These are phyloP conservation scores for Drosophila setifemur DNA, from an alignment of 1,140 invertebrate genomes.

Conservation along the genomic window DNA sequence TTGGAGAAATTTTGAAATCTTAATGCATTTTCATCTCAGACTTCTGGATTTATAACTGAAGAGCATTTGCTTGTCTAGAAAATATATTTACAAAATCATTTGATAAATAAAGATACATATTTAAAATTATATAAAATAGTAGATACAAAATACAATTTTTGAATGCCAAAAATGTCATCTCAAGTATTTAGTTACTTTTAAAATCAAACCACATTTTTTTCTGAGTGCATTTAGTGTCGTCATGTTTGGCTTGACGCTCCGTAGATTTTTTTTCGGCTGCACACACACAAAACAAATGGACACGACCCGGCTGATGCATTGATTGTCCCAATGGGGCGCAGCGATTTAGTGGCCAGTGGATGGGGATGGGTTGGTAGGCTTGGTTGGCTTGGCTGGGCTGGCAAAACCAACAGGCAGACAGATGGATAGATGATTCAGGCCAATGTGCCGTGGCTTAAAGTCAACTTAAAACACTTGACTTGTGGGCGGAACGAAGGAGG, in stretches of 20 bases:
- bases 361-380: no score
- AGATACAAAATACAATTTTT: no score
- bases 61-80: no score
- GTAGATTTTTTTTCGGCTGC: slow-evolving; percentile 63
- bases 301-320: slow-evolving; percentile 48
- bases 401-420: neutral
- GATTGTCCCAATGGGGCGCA: neutral
- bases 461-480: slow-evolving; percentile 35
- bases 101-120: no score
- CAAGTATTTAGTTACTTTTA: no score
- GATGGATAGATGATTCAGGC: neutral
- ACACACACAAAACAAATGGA: slow-evolving; percentile 59
- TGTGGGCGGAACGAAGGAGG: slow-evolving; percentile 1
- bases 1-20: no score
- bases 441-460: slow-evolving; percentile 25
- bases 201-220: neutral
- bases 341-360: neutral
- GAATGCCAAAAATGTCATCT: no score
- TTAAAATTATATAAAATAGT: no score
- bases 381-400: no score
- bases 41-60: no score
- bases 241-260: slow-evolving; percentile 79
- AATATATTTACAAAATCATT: no score
- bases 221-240: slow-evolving; percentile 21
- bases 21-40: no score